Base-by-base conservation (phyloP, 1,140 invertebrate genomes). In the Sipha flava region DNA sequence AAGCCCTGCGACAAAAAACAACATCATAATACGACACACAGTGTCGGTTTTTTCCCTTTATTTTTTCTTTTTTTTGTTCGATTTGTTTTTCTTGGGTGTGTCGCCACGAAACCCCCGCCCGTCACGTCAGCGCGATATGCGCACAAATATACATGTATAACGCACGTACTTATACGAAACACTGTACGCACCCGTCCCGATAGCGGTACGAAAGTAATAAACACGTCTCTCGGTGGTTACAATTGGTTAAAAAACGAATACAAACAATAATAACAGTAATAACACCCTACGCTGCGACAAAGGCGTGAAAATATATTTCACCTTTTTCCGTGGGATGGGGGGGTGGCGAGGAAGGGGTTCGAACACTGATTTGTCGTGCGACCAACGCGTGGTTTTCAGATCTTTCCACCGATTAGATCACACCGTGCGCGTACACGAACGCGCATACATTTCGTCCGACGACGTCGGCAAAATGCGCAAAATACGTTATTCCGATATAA, bases 1-100 rank as follows among this genome's bases (percentile, higher is more conserved):
- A n/a, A n/a, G n/a, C n/a, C n/a, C n/a, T n/a, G n/a, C n/a, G n/a
- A n/a, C n/a, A n/a, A n/a, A n/a, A n/a, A n/a, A n/a, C n/a, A n/a
- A n/a, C n/a, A n/a, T n/a, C n/a, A n/a, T n/a, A n/a, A n/a, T n/a
- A n/a, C n/a, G n/a, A n/a, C n/a, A n/a, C n/a, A n/a, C n/a, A n/a
- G n/a, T n/a, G n/a, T n/a, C n/a, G n/a, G n/a, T n/a, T n/a, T n/a
- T n/a, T n/a, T n/a, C n/a, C n/a, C n/a, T n/a, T n/a, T n/a, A n/a
- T n/a, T n/a, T n/a, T n/a, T n/a, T n/a, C n/a, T n/a, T 34, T 57
- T 12, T 64, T 64, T 34, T 64, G 31, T 66, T 43, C 64, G 6
- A 26, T n/a, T n/a, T 66, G 64, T 66, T 66, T 66, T 66, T 66
- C 64, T 66, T 16, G 64, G 64, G 64, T 16, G 64, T 66, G 62